phyloP scores from a whole-genome alignment of 2,797 vertebrate species.

The Pampus argenteus region DNA sequence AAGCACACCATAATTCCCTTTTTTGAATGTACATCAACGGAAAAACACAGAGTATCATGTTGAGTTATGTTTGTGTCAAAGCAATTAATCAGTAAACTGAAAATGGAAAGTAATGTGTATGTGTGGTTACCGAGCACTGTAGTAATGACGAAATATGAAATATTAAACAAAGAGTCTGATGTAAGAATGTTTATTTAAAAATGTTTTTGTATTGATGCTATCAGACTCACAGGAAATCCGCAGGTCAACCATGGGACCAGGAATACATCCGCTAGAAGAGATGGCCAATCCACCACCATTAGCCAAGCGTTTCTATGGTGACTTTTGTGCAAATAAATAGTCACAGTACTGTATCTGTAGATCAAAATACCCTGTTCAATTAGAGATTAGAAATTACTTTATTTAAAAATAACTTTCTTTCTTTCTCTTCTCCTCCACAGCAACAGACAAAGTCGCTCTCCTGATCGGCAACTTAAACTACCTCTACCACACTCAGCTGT shows the following conservation, averaged over 20 bases:
- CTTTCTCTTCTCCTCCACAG: constrained; percentile 64
- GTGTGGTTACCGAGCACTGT: background rate
- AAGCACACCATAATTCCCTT: constrained; percentile 22
- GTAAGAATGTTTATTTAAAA: background rate
- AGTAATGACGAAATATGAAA: background rate
- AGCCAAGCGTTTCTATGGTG: constrained; percentile 64
- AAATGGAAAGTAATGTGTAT: background rate
- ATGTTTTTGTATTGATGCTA: background rate
- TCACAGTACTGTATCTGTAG: background rate
- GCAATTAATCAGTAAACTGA: background rate
- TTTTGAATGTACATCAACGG: constrained; percentile 10
- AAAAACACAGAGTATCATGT: background rate
- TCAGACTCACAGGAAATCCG: constrained; percentile 47
- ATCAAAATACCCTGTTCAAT: background rate
- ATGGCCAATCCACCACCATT: background rate
- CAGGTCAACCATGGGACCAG: background rate
- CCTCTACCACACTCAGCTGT: constrained; percentile 84
- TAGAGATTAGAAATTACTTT: background rate
- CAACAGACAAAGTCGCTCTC: constrained; percentile 92
- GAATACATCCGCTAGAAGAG: constrained; percentile 30
- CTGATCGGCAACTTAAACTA: constrained; percentile 93
- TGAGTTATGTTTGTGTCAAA: background rate
- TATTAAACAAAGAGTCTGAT: background rate
- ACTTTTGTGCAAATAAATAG: constrained; percentile 10
- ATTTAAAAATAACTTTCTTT: background rate